Conservation (phyloP, 2,113 vertebrate species). For the Cercocebus atys region DNA sequence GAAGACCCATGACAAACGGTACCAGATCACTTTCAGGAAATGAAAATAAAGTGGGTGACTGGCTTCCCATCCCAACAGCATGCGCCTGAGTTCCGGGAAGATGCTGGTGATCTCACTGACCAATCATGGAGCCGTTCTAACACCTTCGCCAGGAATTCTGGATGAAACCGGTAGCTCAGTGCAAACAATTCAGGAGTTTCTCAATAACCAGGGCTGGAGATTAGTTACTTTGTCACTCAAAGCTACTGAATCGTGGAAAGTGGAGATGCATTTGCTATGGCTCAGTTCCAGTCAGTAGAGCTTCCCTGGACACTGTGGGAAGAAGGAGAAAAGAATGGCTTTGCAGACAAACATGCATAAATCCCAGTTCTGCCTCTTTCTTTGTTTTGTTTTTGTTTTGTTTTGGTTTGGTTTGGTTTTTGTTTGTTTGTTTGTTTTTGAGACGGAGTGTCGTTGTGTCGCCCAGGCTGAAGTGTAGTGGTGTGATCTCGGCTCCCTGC, state of each 20-base stretch:
- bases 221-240: conserved; percentile 9
- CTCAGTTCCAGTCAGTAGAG: background rate
- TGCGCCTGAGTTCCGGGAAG: background rate
- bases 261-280: background rate
- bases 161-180: background rate
- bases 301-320: background rate
- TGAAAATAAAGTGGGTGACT: background rate
- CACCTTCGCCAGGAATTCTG: conserved; percentile 48
- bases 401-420: too few species aligned
- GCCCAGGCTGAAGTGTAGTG: background rate
- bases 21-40: background rate
- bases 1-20: background rate
- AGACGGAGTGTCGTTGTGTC: background rate
- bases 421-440: background rate
- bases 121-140: background rate
- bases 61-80: background rate
- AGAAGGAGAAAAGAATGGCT: background rate
- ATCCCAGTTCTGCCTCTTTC: background rate
- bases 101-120: background rate
- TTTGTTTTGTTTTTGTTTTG: too few species aligned
- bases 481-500: background rate
- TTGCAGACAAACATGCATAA: background rate
- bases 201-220: conserved; percentile 29
- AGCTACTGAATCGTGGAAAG: conserved; percentile 51
- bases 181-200: conserved; percentile 22